A percentile compares a stretch with the other conserved stretches of the same genome.
Conservation (phyloP, 2,113 vertebrate species). For the cat (Felis catus) region DNA sequence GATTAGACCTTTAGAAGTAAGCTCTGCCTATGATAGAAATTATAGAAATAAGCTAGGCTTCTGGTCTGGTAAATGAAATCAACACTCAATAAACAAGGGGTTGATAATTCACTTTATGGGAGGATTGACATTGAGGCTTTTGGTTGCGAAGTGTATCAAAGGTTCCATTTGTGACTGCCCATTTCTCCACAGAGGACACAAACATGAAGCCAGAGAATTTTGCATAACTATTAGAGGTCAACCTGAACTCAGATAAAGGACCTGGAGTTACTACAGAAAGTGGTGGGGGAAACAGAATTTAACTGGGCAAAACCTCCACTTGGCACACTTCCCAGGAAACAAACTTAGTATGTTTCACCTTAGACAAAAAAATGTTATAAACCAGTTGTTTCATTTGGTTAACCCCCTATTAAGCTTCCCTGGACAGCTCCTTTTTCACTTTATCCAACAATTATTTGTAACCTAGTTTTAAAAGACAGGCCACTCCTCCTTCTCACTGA, state of each 20-base stretch:
- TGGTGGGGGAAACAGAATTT: neutral
- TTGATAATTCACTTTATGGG: neutral
- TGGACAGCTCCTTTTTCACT: neutral
- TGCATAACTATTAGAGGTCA: neutral
- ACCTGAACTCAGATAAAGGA: neutral
- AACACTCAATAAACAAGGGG: neutral
- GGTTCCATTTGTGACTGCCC: neutral
- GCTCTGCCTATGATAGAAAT: neutral
- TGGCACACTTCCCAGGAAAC: neutral
- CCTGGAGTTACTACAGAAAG: neutral
- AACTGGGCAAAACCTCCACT: neutral
- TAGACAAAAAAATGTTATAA: neutral
- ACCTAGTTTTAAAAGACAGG: neutral
- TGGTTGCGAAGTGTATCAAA: neutral
- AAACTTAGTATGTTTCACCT: neutral
- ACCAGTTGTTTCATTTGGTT: neutral
- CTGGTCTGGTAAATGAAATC: neutral
- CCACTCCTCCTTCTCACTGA: neutral
- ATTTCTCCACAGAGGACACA: constrained; percentile 42
- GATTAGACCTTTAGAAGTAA: constrained; percentile 6
- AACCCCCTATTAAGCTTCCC: neutral
- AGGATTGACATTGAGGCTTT: neutral
- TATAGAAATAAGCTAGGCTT: constrained; percentile 16
- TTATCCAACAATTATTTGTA: neutral
- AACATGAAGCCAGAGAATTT: neutral